phyloP scores from a whole-genome alignment of 2,797 vertebrate species.

The Brachyrhaphis roseni region DNA sequence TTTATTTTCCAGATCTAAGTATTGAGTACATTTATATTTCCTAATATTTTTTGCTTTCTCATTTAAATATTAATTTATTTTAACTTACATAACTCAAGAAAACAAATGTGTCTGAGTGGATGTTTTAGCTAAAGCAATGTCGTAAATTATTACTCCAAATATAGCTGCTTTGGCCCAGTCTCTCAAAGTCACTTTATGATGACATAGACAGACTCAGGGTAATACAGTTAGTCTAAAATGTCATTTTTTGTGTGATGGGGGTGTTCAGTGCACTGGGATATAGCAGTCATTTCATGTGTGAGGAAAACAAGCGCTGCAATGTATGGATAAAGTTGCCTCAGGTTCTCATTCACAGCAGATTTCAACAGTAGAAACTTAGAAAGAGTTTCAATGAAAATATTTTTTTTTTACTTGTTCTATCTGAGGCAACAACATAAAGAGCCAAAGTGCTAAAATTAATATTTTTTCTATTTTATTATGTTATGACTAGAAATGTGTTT shows the following conservation, averaged over 20 bases:
- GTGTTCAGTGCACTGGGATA: not conserved
- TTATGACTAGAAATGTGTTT: not conserved
- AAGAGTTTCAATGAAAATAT: not conserved
- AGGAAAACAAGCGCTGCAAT: not conserved
- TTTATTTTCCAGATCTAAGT: not conserved
- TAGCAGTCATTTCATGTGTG: not conserved
- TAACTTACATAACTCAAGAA: not conserved
- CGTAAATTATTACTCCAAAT: not conserved
- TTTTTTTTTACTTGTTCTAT: not conserved
- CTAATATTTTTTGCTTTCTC: not conserved
- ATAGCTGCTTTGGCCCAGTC: not conserved
- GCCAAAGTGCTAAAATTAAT: not conserved
- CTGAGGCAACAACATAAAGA: not conserved
- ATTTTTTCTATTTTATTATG: not conserved
- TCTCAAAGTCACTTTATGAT: not conserved
- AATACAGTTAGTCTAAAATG: not conserved
- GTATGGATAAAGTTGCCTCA: not conserved
- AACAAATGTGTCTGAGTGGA: not conserved
- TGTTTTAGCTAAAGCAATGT: not conserved
- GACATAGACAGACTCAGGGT: not conserved
- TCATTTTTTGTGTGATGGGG: not conserved
- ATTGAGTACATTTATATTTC: not conserved
- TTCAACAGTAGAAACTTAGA: not conserved
- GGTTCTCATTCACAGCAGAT: not conserved
- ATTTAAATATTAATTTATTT: not conserved